A percentile compares a stretch with the other conserved stretches of the same genome.
Evolutionary conservation across 2,113 vertebrate species (phyloP).

Genomic region (Seriola quinqueradiata): DNA sequence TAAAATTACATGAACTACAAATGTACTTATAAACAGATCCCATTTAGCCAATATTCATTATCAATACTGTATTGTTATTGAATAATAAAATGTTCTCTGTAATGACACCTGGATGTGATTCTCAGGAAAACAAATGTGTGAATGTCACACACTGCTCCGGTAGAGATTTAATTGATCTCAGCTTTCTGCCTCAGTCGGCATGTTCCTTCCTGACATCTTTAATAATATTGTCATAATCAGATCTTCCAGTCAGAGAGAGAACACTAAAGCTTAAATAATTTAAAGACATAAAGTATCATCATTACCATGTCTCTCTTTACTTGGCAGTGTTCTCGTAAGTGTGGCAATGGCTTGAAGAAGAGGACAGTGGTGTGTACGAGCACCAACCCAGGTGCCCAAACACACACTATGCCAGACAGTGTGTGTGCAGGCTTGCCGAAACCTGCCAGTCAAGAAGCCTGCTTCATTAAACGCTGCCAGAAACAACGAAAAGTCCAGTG

Average conservation of each 20-base stretch:
- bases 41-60: background rate
- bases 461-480: conserved; percentile 86
- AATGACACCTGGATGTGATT: background rate
- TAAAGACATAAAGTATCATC: background rate
- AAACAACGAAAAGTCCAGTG: conserved; percentile 89
- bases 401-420: conserved; percentile 77
- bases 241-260: background rate
- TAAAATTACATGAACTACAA: background rate
- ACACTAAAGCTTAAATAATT: background rate
- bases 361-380: conserved; percentile 86
- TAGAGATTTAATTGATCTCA: background rate
- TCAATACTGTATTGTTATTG: background rate
- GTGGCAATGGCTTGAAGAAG: conserved; percentile 89
- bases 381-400: conserved; percentile 63
- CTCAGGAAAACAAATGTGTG: background rate
- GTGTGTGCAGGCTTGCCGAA: conserved; percentile 81
- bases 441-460: conserved; percentile 87
- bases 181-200: too few species aligned
- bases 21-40: background rate
- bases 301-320: background rate
- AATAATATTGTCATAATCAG: background rate
- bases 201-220: background rate
- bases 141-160: background rate
- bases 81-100: background rate
- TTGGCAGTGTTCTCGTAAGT: conserved; percentile 89